Conservation (phyloP, 1,140 invertebrate genomes). For the Mercenaria mercenaria region DNA sequence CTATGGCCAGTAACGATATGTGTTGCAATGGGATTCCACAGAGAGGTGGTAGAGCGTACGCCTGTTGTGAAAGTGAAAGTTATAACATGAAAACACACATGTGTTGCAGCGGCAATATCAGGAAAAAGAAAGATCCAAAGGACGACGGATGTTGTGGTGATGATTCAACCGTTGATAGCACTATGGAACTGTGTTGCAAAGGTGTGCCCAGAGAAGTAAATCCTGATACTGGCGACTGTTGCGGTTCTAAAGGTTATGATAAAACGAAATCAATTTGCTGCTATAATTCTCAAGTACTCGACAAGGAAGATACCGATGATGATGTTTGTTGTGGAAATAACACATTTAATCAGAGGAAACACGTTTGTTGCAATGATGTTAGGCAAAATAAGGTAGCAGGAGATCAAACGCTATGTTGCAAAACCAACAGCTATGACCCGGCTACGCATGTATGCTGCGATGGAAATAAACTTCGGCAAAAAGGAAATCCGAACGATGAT, state of each 20-base stretch:
- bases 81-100: conserved; percentile 20
- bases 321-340: conserved; percentile 37
- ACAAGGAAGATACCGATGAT: conserved; percentile 14
- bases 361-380: conserved; percentile 41
- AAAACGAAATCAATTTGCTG: conserved; percentile 21
- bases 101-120: conserved; percentile 27
- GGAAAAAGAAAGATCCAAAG: not conserved
- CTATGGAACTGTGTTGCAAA: conserved; percentile 34
- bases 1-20: conserved; percentile 14
- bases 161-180: conserved; percentile 25
- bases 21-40: conserved; percentile 53
- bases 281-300: not conserved
- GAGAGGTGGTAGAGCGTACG: not conserved
- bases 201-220: not conserved
- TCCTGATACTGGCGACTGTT: conserved; percentile 37
- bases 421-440: conserved; percentile 25
- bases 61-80: conserved; percentile 28
- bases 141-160: conserved; percentile 57
- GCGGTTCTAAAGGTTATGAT: conserved; percentile 21
- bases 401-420: conserved; percentile 15
- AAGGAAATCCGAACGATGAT: not conserved
- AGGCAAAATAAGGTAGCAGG: not conserved
- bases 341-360: conserved; percentile 7
- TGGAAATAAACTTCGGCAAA: not conserved
- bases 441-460: conserved; percentile 5